A percentile compares a stretch with the other conserved stretches of the same genome.
Conservation (phyloP, 2,888 invertebrate species). For the Heliconius erato region DNA sequence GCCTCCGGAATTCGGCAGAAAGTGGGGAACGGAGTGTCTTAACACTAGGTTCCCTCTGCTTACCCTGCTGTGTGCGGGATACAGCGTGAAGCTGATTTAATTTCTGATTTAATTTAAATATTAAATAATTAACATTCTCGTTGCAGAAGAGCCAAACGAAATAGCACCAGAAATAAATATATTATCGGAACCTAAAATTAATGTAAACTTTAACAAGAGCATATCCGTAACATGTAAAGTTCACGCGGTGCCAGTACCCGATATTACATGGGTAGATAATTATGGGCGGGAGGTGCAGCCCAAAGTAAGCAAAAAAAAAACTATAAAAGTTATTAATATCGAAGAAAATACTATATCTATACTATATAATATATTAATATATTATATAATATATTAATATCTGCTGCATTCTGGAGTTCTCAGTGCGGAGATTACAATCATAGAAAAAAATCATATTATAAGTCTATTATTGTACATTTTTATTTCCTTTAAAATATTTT, state of each 20-base stretch:
- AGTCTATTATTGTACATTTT: too few species aligned
- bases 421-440: too few species aligned
- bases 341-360: background rate
- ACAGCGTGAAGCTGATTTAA: too few species aligned
- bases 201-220: conserved; percentile 29
- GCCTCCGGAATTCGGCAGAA: too few species aligned
- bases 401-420: background rate
- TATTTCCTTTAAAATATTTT: background rate
- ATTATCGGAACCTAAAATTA: conserved; percentile 7
- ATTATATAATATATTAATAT: background rate
- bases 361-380: too few species aligned
- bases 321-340: background rate
- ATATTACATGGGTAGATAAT: conserved; percentile 45
- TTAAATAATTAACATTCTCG: background rate
- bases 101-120: too few species aligned
- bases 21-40: too few species aligned
- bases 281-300: conserved; percentile 15
- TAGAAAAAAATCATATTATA: too few species aligned
- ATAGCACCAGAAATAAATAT: conserved; percentile 25
- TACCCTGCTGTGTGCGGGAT: too few species aligned
- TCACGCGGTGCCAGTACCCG: conserved; percentile 44
- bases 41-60: too few species aligned
- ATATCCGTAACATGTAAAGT: conserved; percentile 45
- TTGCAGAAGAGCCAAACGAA: conserved; percentile 1
- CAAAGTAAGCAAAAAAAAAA: conserved; percentile 28